A percentile compares a stretch with the other conserved stretches of the same genome.
phyloP scores from a whole-genome alignment of 35 echinoderm and acorn worm genomes.

The Strongylocentrotus purpuratus region DNA sequence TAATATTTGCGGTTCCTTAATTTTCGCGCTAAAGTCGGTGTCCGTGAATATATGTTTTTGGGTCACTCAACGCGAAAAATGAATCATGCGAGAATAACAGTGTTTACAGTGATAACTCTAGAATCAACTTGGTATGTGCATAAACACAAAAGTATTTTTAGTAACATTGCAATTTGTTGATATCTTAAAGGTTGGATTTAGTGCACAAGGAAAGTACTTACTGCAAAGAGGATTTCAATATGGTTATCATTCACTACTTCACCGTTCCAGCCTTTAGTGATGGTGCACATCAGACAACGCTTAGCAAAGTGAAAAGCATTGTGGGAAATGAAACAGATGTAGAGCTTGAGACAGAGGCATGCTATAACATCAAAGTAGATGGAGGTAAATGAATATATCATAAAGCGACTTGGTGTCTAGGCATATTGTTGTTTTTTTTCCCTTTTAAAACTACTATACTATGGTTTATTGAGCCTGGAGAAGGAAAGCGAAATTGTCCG shows the following conservation, averaged over 20 bases:
- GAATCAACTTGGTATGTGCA: too few species aligned
- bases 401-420: neutral
- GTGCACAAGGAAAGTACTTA: too few species aligned
- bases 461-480: neutral
- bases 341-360: conserved; percentile 72
- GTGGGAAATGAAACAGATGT: conserved; percentile 61
- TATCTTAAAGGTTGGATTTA: too few species aligned
- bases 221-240: conserved; percentile 8
- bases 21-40: too few species aligned
- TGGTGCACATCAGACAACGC: conserved; percentile 60
- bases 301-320: conserved; percentile 55
- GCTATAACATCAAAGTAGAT: conserved; percentile 77
- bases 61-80: too few species aligned
- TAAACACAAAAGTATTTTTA: too few species aligned
- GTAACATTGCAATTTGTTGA: too few species aligned
- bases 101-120: too few species aligned
- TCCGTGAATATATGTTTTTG: too few species aligned
- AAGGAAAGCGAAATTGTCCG: neutral
- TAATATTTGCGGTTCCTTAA: too few species aligned
- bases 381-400: conserved; percentile 41
- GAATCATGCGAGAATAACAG: too few species aligned
- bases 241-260: conserved; percentile 70
- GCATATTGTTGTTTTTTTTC: neutral
- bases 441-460: neutral
- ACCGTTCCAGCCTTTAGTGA: conserved; percentile 67